These are phyloP conservation scores for Formica exsecta DNA, from an alignment of 1,140 invertebrate genomes.

Conservation along the genomic window DNA sequence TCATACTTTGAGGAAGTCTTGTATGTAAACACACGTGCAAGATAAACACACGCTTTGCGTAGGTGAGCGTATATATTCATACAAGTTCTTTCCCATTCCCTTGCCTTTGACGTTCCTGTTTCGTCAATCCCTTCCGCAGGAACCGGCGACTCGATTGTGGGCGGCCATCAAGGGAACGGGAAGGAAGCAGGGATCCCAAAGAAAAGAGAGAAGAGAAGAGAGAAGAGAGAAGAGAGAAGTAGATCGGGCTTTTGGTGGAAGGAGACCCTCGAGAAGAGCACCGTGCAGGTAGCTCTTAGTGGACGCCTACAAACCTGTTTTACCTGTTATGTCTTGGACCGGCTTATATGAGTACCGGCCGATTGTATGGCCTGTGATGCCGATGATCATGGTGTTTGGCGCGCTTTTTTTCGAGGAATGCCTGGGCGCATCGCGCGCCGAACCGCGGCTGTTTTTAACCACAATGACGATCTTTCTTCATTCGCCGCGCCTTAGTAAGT, in stretches of 20 bases:
- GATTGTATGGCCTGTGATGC: conserved; percentile 46
- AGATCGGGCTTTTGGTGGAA: conserved; percentile 36
- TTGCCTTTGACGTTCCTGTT: conserved; percentile 3
- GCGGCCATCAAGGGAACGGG: conserved; percentile 61
- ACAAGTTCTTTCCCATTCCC: conserved; percentile 52
- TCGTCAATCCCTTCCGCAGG: conserved; percentile 76
- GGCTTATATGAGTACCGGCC: conserved; percentile 57
- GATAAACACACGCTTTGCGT: conserved; percentile 3
- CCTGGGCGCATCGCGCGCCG: neutral
- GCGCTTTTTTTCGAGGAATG: conserved; percentile 51
- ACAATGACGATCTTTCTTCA: conserved; percentile 5
- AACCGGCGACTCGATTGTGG: conserved; percentile 60
- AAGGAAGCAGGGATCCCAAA: conserved; percentile 67
- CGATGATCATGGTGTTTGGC: conserved; percentile 36
- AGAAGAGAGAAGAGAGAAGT: conserved; percentile 30
- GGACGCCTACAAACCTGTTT: conserved; percentile 85
- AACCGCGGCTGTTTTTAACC: conserved; percentile 21
- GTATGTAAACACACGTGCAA: conserved; percentile 1
- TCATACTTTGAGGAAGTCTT: neutral
- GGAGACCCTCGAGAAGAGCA: conserved; percentile 68
- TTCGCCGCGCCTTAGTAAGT: neutral
- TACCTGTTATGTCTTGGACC: conserved; percentile 82
- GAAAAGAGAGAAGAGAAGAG: conserved; percentile 13
- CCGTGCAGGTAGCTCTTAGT: conserved; percentile 81
- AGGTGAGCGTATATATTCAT: neutral